These are phyloP conservation scores for Cervus canadensis DNA, from an alignment of 2,113 vertebrate genomes.

Conservation along the genomic window DNA sequence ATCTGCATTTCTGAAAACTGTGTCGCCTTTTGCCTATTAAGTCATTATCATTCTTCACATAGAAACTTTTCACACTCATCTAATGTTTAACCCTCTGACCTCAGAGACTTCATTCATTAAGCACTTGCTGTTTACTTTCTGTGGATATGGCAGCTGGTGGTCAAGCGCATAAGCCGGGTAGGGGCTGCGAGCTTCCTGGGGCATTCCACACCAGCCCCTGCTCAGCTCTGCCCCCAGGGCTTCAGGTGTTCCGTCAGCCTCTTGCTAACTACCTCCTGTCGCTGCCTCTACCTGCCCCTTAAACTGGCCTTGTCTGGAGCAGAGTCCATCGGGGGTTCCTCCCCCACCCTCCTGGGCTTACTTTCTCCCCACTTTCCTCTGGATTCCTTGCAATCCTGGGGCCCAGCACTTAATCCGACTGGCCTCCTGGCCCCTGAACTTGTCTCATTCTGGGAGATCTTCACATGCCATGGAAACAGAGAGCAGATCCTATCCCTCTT, in stretches of 20 bases:
- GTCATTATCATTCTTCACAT: background rate
- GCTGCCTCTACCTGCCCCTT: background rate
- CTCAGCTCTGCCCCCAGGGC: background rate
- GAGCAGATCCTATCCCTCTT: background rate
- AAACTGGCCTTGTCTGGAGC: background rate
- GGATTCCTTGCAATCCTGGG: background rate
- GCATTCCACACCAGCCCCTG: background rate
- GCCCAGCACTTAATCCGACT: too few relatives aligned
- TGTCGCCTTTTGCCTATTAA: background rate
- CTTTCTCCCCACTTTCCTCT: background rate
- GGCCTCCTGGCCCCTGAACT: background rate
- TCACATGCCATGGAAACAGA: accelerated
- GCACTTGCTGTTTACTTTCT: background rate
- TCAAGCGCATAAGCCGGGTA: accelerated
- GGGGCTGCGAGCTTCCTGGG: background rate
- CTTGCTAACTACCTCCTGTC: accelerated
- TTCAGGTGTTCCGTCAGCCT: background rate
- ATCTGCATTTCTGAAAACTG: background rate
- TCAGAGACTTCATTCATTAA: background rate
- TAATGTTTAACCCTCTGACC: background rate
- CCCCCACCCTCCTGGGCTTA: background rate
- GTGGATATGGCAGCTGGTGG: background rate
- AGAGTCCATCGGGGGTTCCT: background rate
- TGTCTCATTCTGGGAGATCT: background rate
- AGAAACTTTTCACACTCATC: background rate